Base-by-base conservation (phyloP, 1,140 invertebrate genomes). In the Drosophila melanica region DNA sequence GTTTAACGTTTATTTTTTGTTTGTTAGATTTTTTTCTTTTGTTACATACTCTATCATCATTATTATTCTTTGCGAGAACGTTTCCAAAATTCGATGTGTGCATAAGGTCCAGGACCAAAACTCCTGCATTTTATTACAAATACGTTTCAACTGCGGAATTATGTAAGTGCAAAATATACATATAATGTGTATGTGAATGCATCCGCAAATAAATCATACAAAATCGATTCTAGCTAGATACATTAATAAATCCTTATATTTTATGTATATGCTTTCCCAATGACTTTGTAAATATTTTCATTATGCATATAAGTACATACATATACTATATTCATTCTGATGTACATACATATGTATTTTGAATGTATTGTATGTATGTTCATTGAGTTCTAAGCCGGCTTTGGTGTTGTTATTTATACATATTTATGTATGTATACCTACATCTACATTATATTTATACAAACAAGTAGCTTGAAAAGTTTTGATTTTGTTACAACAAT, bases 331-430 rank as follows among this genome's bases (percentile, higher is more conserved):
- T 59, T 11, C 57, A 47, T 37, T 37, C 16, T 48, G 11, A 30
- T 33, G 51, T 47, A 55, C 33, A 55, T 45, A 12, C 10, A 30
- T 48, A 63, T 51, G 41, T 27, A 27, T 6, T 27, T 6, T 27
- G 27, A 7, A 27, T 27, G n/a, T 33, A 55, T 16, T 35, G 30
- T 30, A 48, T 12, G 14, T 20, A 53, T 53, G 50, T 54, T 44
- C 39, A 14, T 45, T 75, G 35, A 53, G 45, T 77, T 79, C 33
- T 66, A 64, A 84, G 55, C 77, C 76, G 75, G 68, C 78, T 67
- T 76, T 84, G 80, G 81, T 85, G 74, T 81, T 81, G 79, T 81
- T 81, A 74, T 81, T 58, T 58, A 81, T 81, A 77, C 47, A 69
- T 65, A 74, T 51, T 60, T 37, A 66, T 30, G 44, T 64, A 48